Base-by-base conservation (phyloP, 2,888 invertebrate species). In the Hirtodrosophila confusa region DNA sequence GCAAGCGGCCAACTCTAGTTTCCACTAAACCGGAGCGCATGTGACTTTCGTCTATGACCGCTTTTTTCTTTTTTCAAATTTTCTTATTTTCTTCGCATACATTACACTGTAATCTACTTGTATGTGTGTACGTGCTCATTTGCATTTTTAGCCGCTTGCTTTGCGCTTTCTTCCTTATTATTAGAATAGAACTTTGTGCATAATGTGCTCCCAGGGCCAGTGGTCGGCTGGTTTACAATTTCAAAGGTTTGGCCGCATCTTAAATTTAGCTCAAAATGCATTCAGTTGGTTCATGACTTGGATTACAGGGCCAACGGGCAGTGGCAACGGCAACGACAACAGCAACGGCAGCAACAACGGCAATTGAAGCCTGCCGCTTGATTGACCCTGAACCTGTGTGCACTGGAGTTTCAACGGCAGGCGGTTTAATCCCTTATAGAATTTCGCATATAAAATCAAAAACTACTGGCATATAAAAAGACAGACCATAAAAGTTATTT, bases 141-240 rank as follows among this genome's bases (percentile, higher is more conserved):
- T 83, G 80, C 82, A 83, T 83, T 78, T 85, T 83, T 64, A 70
- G 80, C 54, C 69, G 68, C 64, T 80, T 73, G 75, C 58, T 80
- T 78, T 83, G 61, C 58, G 78, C 78, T 83, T 83, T 86, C 84
- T 83, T 83, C 65, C 80, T 65, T 58, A 68, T 71, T 69, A 84
- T 63, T 54, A 37, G 37, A 55, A 49, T 33, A 63, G 37, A 45
- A 45, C 44, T 45, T 64, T 48, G 17, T 17, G 17, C 17, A 36
- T n/a, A 33, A 29, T 43, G 9, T 45, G 31, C n/a, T 44, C 10
- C 43, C 35, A n/a, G 44, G 43, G 56, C 58, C 63, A 57, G 41
- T 72, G 54, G 43, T 48, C 45, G 40, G 43, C 36, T 31, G 68
- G 71, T 85, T 69, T 83, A 68, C 50, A 62, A 80, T 83, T 86